Conservation (phyloP, 1,140 invertebrate genomes). For the Scaptomyza hsui region DNA sequence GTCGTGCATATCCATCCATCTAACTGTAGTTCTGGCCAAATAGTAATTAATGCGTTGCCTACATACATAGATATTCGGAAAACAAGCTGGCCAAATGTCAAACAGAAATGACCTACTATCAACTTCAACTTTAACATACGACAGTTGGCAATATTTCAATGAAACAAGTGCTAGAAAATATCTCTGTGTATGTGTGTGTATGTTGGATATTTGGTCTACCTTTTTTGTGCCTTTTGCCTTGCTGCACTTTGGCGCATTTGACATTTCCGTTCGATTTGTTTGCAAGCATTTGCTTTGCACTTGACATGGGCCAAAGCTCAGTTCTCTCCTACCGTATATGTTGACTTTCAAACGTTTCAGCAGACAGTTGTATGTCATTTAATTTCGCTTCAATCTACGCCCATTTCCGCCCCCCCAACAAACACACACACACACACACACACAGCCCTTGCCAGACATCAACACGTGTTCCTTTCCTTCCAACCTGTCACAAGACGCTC, state of each 20-base stretch:
- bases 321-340: not conserved
- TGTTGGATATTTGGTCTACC: slow-evolving; percentile 5
- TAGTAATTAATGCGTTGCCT: slow-evolving; percentile 64
- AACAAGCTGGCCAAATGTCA: slow-evolving; percentile 30
- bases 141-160: slow-evolving; percentile 22
- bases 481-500: slow-evolving; percentile 43
- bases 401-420: slow-evolving; percentile 50
- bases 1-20: not conserved
- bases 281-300: slow-evolving; percentile 51
- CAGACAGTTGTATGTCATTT: slow-evolving; percentile 55
- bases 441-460: slow-evolving; percentile 40
- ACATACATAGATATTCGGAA: slow-evolving; percentile 48
- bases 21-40: slow-evolving; percentile 17
- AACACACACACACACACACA: too few species aligned
- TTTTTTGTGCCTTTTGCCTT: slow-evolving; percentile 59
- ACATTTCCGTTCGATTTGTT: slow-evolving; percentile 83
- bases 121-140: not conserved
- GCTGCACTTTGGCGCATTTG: slow-evolving; percentile 79
- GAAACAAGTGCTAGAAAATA: slow-evolving; percentile 10
- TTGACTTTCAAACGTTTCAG: slow-evolving; percentile 7
- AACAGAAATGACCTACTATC: slow-evolving; percentile 50
- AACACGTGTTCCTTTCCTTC: slow-evolving; percentile 60
- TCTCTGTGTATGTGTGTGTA: slow-evolving; percentile 17
- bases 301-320: slow-evolving; percentile 39
- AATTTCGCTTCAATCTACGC: slow-evolving; percentile 66